Evolutionary conservation across 2,113 vertebrate genomes (phyloP), one percentile per base, ranked within the genome.

Genomic region (Cnemophilus loriae): DNA sequence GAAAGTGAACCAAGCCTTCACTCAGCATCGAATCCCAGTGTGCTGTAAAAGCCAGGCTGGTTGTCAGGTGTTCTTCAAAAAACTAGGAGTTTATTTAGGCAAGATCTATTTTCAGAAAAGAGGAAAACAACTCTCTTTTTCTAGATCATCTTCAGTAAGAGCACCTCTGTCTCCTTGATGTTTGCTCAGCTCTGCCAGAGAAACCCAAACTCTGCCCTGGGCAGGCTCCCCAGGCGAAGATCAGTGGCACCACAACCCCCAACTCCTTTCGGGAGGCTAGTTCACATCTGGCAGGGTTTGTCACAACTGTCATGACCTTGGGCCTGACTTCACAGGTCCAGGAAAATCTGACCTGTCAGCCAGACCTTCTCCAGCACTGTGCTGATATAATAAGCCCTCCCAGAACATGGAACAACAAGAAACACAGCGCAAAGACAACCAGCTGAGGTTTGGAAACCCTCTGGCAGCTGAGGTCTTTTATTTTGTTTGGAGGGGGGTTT

Each of bases 61-160:
- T 46, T 86, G 76, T 84, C 89, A 92, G 68, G 41, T 81, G 68
- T 27, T 89, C 76, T 73, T 82, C 64, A 53, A 73, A 57, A 55
- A 37, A 16, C 22, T 9, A 26, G 60, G 59, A 53, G 30, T 52
- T 91, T 89, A 76, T 85, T 87, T 76, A 84, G 35, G 27, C n/a
- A 87, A 85, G 32, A 71, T 64, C 75, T 85, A 33, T 86, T 96
- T 94, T 91, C 87, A 95, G 64, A 87, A 68, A 77, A 87, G 33
- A 76, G 13, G n/a, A 49, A 74, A 81, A 63, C 15, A 61, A 32
- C 5, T 57, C 19, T 37, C 13, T 79, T 74, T 89, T 85, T 94
- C 78, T 76, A 87, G 61, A 84, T 42, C 59, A 53, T 44, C 57
- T 57, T 59, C 41, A 78, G 63, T 50, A 71, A 41, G 22, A 46